Evolutionary conservation across 2,797 vertebrate genomes (phyloP).

Genomic region (Botia almorhae): DNA sequence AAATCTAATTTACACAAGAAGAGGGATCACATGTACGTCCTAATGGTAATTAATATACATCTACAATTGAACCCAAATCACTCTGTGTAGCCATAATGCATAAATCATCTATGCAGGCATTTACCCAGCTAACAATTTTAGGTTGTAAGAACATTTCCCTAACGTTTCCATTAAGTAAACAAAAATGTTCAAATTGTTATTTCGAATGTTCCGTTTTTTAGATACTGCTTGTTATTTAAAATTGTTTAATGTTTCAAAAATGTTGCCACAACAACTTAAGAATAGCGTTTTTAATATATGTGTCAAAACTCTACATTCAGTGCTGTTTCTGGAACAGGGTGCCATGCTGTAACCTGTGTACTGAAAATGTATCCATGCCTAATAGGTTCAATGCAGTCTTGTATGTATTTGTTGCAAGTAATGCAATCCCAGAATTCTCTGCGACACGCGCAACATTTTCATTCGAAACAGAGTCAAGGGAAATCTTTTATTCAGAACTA

Average conservation of each 20-base stretch:
- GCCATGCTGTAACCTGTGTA: neutral
- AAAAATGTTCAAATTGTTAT: too few species aligned
- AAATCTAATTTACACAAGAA: neutral
- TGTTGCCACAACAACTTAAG: too few species aligned
- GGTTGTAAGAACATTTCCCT: too few species aligned
- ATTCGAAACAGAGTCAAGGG: neutral
- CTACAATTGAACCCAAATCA: neutral
- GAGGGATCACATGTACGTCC: neutral
- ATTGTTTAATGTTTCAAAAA: too few species aligned
- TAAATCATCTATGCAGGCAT: neutral
- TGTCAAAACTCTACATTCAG: neutral
- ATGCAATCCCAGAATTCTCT: neutral
- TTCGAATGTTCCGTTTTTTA: too few species aligned
- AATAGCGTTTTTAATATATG: too few species aligned
- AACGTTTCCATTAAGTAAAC: too few species aligned
- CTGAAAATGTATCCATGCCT: neutral
- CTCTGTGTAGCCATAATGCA: neutral
- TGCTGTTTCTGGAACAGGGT: neutral
- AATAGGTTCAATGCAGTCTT: neutral
- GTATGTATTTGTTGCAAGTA: neutral
- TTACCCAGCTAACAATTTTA: too few species aligned
- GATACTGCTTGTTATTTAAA: too few species aligned
- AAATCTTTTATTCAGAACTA: constrained; percentile 1
- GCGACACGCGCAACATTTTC: neutral
- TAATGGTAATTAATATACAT: neutral